Percentiles rank a stretch among this genome's conserved stretches.
Conservation (phyloP, 92 coral and sea anemone genomes). For the Nematostella vectensis region DNA sequence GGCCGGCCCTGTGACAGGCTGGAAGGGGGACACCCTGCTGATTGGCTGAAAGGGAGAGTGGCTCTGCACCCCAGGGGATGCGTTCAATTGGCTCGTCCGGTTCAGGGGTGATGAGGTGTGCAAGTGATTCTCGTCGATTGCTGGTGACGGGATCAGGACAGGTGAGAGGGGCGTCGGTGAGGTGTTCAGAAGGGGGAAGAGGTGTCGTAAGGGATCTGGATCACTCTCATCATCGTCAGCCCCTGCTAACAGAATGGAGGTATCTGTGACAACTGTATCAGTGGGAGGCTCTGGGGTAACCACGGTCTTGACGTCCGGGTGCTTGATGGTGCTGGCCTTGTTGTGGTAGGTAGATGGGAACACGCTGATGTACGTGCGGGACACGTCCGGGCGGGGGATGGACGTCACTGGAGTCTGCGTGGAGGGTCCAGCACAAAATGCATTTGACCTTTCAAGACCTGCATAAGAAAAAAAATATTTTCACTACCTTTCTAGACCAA, state of each 20-base stretch:
- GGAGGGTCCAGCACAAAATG: conserved; percentile 36
- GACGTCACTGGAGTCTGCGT: conserved; percentile 50
- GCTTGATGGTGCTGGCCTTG: conserved; percentile 36
- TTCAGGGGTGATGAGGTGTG: conserved; percentile 47
- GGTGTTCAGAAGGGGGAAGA: conserved; percentile 60
- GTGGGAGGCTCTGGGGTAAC: conserved; percentile 60
- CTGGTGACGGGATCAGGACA: conserved; percentile 50
- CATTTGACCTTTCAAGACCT: conserved; percentile 60
- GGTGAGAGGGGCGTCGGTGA: conserved; percentile 66
- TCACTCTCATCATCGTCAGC: conserved; percentile 83
- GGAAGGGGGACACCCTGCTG: conserved; percentile 73
- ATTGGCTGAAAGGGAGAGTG: conserved; percentile 84
- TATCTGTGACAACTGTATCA: conserved; percentile 74
- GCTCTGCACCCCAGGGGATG: conserved; percentile 56
- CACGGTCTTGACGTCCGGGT: conserved; percentile 32
- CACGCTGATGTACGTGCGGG: conserved; percentile 64
- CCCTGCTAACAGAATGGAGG: conserved; percentile 74
- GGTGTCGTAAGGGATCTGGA: conserved; percentile 52
- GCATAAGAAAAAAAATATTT: background rate
- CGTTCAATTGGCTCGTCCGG: conserved; percentile 31
- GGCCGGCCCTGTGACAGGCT: conserved; percentile 46
- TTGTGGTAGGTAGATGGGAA: conserved; percentile 49
- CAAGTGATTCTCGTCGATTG: conserved; percentile 37
- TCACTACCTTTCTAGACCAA: too few relatives aligned
- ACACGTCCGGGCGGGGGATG: conserved; percentile 67